Evolutionary conservation across 1,140 invertebrate genomes (phyloP).

Genomic region (Bombus terrestris): DNA sequence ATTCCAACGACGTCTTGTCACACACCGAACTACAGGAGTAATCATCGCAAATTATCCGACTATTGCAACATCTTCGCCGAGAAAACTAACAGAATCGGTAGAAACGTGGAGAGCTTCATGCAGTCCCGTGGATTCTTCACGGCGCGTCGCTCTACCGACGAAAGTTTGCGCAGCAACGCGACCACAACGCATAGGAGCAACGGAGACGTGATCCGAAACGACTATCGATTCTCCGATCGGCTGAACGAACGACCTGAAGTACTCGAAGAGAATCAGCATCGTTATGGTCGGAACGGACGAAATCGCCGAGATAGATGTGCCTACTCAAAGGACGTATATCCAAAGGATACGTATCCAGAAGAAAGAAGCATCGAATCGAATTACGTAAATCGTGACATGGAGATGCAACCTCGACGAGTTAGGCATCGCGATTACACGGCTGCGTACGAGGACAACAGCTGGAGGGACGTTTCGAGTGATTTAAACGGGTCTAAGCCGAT

Average conservation of each 20-base stretch:
- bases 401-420: conserved; percentile 11
- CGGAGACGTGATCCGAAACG: conserved; percentile 42
- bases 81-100: conserved; percentile 75
- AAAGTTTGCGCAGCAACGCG: background rate
- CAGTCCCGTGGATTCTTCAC: conserved; percentile 62
- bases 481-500: conserved; percentile 47
- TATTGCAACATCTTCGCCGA: conserved; percentile 77
- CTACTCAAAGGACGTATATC: background rate
- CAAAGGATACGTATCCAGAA: background rate
- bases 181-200: conserved; percentile 5
- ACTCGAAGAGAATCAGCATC: background rate
- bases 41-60: conserved; percentile 68
- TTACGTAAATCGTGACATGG: conserved; percentile 25
- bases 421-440: conserved; percentile 32
- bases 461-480: background rate
- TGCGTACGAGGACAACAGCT: conserved; percentile 14
- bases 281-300: background rate
- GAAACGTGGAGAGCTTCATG: conserved; percentile 70
- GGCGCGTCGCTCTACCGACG: conserved; percentile 43
- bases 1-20: conserved; percentile 1
- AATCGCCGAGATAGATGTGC: conserved; percentile 19
- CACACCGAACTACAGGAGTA: conserved; percentile 4
- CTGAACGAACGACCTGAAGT: background rate
- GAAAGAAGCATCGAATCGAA: conserved; percentile 1
- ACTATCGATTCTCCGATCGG: background rate